Conservation (phyloP, 2,888 invertebrate species). For the Stenchaetothrips biformis region DNA sequence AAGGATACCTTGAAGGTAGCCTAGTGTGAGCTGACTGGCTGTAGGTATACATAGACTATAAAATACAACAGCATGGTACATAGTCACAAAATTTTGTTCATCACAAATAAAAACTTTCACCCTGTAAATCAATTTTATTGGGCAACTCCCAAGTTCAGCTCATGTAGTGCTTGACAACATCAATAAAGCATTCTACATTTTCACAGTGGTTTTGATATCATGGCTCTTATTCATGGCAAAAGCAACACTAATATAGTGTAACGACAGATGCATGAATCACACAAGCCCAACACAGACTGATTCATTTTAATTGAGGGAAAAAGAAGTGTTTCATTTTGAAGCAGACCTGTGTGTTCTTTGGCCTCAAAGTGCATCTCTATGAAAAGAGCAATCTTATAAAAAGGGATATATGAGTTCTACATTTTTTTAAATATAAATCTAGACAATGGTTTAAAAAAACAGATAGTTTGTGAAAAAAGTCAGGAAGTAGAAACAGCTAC, state of each 20-base stretch:
- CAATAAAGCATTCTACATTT: too few species aligned
- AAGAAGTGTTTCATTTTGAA: too few species aligned
- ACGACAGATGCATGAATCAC: too few species aligned
- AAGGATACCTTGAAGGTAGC: too few species aligned
- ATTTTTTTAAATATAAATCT: not conserved
- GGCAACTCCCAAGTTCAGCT: too few species aligned
- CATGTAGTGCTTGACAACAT: too few species aligned
- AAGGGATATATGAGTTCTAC: not conserved
- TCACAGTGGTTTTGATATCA: too few species aligned
- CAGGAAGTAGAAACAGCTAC: not conserved
- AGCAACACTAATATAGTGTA: too few species aligned
- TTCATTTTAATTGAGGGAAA: too few species aligned
- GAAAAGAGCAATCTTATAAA: not conserved
- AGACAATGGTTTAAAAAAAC: not conserved
- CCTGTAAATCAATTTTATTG: not conserved
- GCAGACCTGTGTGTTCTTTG: too few species aligned
- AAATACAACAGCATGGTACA: not conserved
- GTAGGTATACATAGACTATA: not conserved
- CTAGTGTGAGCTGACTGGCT: not conserved
- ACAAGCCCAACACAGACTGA: too few species aligned
- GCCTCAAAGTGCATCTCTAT: not conserved
- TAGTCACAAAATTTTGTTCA: not conserved
- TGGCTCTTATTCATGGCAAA: too few species aligned
- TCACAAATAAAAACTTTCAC: not conserved
- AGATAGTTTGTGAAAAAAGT: not conserved